Conservation (phyloP, 2,113 vertebrate species). For the Coracopsis vasa region DNA sequence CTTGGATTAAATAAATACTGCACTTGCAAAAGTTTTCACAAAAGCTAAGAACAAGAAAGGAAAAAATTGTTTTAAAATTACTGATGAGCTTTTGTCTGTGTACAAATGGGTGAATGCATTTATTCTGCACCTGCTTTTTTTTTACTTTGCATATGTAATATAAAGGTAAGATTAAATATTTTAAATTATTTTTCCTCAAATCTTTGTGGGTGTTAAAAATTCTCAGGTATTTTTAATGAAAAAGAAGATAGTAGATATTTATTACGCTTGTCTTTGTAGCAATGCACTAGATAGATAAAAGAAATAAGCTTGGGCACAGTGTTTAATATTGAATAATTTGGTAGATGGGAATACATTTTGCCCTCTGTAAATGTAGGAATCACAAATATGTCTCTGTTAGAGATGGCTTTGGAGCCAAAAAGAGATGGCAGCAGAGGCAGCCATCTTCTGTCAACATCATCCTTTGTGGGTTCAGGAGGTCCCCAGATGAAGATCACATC, state of each 20-base stretch:
- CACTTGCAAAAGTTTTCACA: neutral
- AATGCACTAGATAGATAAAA: neutral
- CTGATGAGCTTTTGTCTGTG: neutral
- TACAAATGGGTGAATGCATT: neutral
- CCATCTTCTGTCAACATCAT: neutral
- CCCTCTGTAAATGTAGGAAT: neutral
- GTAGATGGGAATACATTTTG: neutral
- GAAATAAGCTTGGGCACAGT: neutral
- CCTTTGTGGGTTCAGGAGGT: neutral
- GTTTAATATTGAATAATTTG: neutral
- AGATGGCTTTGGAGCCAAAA: neutral
- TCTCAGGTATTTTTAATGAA: neutral
- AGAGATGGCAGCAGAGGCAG: neutral
- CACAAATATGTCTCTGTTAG: neutral
- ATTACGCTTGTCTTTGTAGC: neutral
- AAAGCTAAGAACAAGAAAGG: neutral
- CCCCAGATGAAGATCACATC: rapidly evolving
- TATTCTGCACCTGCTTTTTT: neutral
- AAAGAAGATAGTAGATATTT: neutral
- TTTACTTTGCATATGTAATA: neutral
- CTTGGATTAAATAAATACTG: neutral
- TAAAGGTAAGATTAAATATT: neutral
- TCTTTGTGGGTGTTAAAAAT: neutral
- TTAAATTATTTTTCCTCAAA: neutral
- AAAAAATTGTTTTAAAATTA: neutral